Evolutionary conservation across 1,140 invertebrate species (phyloP).

Genomic region (Macrosteles quadrilineatus): DNA sequence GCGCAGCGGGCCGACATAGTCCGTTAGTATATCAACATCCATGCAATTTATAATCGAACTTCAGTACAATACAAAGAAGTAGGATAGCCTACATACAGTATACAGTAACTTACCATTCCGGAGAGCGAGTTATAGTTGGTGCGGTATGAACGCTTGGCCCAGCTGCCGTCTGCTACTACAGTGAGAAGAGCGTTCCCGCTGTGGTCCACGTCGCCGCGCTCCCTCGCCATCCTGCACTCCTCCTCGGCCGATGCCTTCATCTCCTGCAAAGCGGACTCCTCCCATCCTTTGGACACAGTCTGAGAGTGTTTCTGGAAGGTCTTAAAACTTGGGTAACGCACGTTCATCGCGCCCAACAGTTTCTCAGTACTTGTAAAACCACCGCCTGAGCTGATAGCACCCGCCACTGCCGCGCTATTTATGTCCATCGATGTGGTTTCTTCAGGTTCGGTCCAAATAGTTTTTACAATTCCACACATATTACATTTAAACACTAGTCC

Average conservation of each 20-base stretch:
- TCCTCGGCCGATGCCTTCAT: conserved; percentile 37
- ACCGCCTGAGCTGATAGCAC: too few species aligned
- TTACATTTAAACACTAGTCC: neutral
- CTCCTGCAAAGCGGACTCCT: conserved; percentile 28
- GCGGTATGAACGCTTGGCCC: too few species aligned
- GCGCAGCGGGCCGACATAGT: neutral
- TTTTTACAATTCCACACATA: too few species aligned
- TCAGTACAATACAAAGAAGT: neutral
- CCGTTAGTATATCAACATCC: neutral
- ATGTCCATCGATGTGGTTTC: neutral
- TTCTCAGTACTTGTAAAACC: neutral
- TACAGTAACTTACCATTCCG: conserved; percentile 41
- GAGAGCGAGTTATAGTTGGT: conserved; percentile 44
- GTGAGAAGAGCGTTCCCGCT: conserved; percentile 42
- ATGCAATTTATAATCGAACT: neutral
- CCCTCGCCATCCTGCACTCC: conserved; percentile 37
- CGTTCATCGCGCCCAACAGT: conserved; percentile 9
- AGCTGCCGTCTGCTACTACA: conserved; percentile 45
- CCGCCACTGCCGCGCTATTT: too few species aligned
- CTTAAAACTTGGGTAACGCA: neutral
- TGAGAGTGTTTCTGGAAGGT: conserved; percentile 12
- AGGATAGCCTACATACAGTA: neutral
- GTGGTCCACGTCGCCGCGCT: conserved; percentile 32
- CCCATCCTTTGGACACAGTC: conserved; percentile 16
- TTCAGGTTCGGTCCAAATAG: neutral